phyloP scores from a whole-genome alignment of 2,113 vertebrate species.

The Axis porcinus region DNA sequence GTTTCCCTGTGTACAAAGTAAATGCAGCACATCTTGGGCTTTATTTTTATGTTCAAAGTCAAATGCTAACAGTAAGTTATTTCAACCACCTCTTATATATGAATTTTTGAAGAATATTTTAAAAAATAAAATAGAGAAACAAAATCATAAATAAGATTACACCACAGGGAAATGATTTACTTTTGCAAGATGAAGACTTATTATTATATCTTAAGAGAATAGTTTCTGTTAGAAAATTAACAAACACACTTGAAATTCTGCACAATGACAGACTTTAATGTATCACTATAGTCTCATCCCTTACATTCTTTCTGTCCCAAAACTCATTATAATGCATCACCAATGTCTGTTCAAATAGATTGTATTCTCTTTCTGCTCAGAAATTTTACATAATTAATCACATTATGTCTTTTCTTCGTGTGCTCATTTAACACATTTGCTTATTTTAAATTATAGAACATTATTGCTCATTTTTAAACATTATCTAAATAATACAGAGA shows the following conservation, averaged over 20 bases:
- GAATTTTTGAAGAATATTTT: background rate
- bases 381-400: background rate
- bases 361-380: background rate
- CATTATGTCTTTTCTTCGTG: background rate
- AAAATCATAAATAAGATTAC: background rate
- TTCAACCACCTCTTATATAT: background rate
- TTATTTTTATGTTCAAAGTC: constrained; percentile 57
- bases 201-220: background rate
- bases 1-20: constrained; percentile 18
- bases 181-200: background rate
- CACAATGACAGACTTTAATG: background rate
- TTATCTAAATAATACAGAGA: background rate
- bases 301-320: background rate
- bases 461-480: background rate
- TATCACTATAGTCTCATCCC: background rate
- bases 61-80: constrained; percentile 4
- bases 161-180: background rate
- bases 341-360: background rate
- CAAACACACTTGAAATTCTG: background rate
- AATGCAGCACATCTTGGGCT: background rate
- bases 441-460: background rate
- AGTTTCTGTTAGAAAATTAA: background rate
- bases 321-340: background rate
- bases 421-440: background rate
- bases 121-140: background rate